These are phyloP conservation scores for Chiloscyllium punctatum DNA, from an alignment of 2,797 vertebrate species.

Conservation along the genomic window DNA sequence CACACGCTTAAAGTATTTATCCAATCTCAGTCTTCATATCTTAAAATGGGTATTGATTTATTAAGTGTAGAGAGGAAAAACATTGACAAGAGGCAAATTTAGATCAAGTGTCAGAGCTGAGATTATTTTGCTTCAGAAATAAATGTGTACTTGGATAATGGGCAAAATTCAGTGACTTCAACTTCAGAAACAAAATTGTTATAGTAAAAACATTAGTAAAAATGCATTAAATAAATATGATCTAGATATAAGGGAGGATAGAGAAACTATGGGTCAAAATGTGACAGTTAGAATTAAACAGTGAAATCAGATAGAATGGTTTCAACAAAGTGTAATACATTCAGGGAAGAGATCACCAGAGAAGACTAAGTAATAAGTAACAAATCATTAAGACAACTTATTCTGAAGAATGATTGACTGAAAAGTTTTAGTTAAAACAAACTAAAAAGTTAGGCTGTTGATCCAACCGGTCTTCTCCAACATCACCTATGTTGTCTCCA, in stretches of 20 bases:
- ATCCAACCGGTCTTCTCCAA: neutral
- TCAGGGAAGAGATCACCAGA: neutral
- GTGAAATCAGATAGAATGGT: neutral
- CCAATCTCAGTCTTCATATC: neutral
- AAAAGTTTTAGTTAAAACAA: neutral
- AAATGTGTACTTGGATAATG: neutral
- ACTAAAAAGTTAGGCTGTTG: neutral
- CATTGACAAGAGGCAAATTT: neutral
- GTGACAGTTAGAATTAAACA: neutral
- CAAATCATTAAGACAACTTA: neutral
- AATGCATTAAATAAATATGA: neutral
- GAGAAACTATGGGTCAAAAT: neutral
- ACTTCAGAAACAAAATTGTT: neutral
- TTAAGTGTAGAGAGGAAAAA: neutral
- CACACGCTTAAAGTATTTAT: neutral
- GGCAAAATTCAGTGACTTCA: neutral
- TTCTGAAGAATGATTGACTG: neutral
- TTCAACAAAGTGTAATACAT: neutral
- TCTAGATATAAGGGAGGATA: neutral
- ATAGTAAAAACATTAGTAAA: neutral
- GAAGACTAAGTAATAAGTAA: neutral
- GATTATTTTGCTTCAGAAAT: neutral
- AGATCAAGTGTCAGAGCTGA: neutral
- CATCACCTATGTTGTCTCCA: neutral
- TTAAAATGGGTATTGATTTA: neutral